Evolutionary conservation across 2,113 vertebrate species (phyloP).

Genomic region (Salvator merianae): DNA sequence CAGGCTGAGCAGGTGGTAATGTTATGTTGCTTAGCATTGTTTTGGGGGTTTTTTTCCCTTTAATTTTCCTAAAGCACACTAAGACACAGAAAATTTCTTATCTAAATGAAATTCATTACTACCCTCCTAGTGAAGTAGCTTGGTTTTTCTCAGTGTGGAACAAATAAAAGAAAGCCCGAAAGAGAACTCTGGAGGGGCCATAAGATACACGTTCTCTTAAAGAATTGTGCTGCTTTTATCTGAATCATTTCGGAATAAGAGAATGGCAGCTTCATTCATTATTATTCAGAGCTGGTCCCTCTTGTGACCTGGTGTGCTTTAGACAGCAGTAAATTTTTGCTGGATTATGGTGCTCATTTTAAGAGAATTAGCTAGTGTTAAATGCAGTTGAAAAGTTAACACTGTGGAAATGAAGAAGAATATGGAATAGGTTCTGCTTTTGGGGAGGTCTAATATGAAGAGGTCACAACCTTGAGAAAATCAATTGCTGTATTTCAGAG

Average conservation of each 20-base stretch:
- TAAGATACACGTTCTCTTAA: constrained; percentile 53
- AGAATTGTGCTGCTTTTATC: constrained; percentile 57
- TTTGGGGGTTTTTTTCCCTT: too few relatives aligned
- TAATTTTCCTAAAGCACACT: constrained; percentile 56
- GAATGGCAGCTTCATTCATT: constrained; percentile 37
- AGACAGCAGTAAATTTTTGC: constrained; percentile 45
- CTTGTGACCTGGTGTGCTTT: constrained; percentile 34
- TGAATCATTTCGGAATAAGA: constrained; percentile 50
- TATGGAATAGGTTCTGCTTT: constrained; percentile 16
- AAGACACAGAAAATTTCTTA: constrained; percentile 42
- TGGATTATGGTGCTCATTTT: constrained; percentile 51
- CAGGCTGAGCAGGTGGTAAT: constrained; percentile 49
- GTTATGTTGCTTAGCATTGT: constrained; percentile 48
- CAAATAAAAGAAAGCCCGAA: constrained; percentile 47
- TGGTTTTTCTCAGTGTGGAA: constrained; percentile 37
- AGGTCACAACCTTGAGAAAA: constrained; percentile 28
- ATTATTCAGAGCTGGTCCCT: constrained; percentile 58
- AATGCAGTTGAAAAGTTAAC: constrained; percentile 46
- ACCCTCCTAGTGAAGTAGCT: constrained; percentile 13
- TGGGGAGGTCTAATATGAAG: constrained; percentile 32
- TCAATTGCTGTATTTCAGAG: constrained; percentile 1
- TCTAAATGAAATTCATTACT: constrained; percentile 42
- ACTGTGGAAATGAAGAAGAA: constrained; percentile 24
- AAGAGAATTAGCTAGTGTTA: constrained; percentile 44
- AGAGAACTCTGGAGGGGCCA: constrained; percentile 50